A percentile compares a stretch with the other conserved stretches of the same genome.
These are phyloP conservation scores for Ypsolopha sequella DNA, from an alignment of 2,888 invertebrate species.

Conservation along the genomic window DNA sequence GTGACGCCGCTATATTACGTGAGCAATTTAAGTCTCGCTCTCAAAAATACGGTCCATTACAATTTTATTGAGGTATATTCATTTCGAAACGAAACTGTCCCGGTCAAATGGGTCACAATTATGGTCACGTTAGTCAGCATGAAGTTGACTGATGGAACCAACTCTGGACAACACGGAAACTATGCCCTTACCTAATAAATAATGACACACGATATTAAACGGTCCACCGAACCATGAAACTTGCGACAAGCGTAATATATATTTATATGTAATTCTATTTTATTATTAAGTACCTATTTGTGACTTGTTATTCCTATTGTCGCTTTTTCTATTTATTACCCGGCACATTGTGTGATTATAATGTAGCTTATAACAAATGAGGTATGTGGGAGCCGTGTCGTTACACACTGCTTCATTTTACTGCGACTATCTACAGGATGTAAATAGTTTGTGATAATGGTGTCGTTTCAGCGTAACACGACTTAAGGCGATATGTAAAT, in stretches of 20 bases:
- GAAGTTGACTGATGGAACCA: too few species aligned
- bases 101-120: too few species aligned
- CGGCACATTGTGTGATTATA: conserved; percentile 64
- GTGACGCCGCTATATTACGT: too few species aligned
- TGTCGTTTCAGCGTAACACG: too few species aligned
- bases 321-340: conserved; percentile 67
- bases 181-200: conserved; percentile 31
- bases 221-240: conserved; percentile 56
- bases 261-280: conserved; percentile 64
- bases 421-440: background rate
- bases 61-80: too few species aligned
- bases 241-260: conserved; percentile 38
- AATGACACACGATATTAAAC: conserved; percentile 47
- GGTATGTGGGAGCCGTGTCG: conserved; percentile 46
- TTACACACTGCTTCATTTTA: conserved; percentile 38
- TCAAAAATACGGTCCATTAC: too few species aligned
- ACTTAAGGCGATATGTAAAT: too few species aligned
- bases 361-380: conserved; percentile 59
- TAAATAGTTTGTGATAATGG: too few species aligned
- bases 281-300: conserved; percentile 65
- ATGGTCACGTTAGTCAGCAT: too few species aligned
- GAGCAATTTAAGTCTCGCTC: too few species aligned
- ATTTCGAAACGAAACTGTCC: too few species aligned
- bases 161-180: too few species aligned
- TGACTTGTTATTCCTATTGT: conserved; percentile 65